Evolutionary conservation across 1,140 invertebrate genomes (phyloP).

Genomic region (Pachyrhynchus sulphureomaculatus): DNA sequence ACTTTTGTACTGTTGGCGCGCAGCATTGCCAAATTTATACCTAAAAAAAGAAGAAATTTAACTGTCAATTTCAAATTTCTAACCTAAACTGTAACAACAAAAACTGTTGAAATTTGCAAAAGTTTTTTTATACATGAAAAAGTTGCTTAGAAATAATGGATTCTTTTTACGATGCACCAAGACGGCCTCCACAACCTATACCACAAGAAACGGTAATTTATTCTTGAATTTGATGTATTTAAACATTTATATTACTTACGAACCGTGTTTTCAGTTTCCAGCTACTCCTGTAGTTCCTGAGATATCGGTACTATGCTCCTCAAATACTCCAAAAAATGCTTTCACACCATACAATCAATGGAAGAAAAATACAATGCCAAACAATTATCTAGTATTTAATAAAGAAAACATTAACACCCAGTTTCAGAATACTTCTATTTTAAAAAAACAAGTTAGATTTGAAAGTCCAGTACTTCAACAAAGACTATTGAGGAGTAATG

Average conservation of each 20-base stretch:
- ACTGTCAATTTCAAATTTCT: neutral
- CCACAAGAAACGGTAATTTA: slow-evolving; percentile 40
- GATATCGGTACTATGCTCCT: slow-evolving; percentile 37
- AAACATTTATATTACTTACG: slow-evolving; percentile 14
- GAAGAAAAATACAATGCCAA: slow-evolving; percentile 29
- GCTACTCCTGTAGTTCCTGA: slow-evolving; percentile 41
- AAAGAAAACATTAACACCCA: neutral
- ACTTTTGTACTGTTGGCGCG: neutral
- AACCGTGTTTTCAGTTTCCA: slow-evolving; percentile 40
- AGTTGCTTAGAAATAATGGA: slow-evolving; percentile 35
- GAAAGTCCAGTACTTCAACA: slow-evolving; percentile 30
- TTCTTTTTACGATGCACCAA: slow-evolving; percentile 47
- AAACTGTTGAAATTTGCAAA: too few relatives aligned
- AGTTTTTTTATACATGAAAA: too few relatives aligned
- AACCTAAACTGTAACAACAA: neutral
- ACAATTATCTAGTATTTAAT: neutral
- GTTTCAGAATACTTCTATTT: slow-evolving; percentile 17
- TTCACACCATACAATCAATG: slow-evolving; percentile 39
- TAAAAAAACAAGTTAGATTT: slow-evolving; percentile 39
- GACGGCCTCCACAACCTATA: slow-evolving; percentile 37
- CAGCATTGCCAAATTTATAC: neutral
- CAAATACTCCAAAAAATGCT: slow-evolving; percentile 17
- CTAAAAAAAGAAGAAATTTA: neutral
- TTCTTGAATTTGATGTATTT: too few relatives aligned
- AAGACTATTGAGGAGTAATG: slow-evolving; percentile 16